A percentile compares a stretch with the other conserved stretches of the same genome.
These are phyloP conservation scores for Zaprionus kolodkinae DNA, from an alignment of 1,140 invertebrate genomes.

Conservation along the genomic window DNA sequence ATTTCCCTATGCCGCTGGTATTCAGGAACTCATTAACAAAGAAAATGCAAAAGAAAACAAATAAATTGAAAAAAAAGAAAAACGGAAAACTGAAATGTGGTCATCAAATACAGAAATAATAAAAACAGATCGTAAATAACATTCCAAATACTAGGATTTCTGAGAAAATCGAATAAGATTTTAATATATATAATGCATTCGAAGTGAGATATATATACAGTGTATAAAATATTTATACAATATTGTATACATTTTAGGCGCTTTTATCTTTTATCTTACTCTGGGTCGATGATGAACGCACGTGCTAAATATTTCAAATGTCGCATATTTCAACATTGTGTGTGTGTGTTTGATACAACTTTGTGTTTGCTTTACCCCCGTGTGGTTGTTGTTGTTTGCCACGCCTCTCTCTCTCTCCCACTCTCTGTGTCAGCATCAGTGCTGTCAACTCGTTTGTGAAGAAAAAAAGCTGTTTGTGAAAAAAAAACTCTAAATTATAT, in stretches of 20 bases:
- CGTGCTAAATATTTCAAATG: slow-evolving; percentile 55
- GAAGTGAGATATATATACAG: not conserved
- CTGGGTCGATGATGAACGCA: slow-evolving; percentile 25
- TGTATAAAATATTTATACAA: not conserved
- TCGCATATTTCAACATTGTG: slow-evolving; percentile 42
- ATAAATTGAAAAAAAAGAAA: not conserved
- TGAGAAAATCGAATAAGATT: not conserved
- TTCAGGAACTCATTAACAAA: not conserved
- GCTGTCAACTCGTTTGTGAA: no score
- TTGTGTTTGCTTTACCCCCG: slow-evolving; percentile 17
- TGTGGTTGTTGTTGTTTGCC: slow-evolving; percentile 19
- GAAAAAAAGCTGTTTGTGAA: no score
- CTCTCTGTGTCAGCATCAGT: no score
- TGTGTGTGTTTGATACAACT: slow-evolving; percentile 25
- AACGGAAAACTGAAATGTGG: not conserved
- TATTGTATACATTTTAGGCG: slow-evolving; percentile 20
- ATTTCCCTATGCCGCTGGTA: not conserved
- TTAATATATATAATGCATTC: slow-evolving; percentile 2
- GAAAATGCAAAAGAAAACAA: not conserved
- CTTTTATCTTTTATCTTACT: slow-evolving; percentile 26
- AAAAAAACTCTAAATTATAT: no score
- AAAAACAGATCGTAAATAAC: slow-evolving; percentile 8
- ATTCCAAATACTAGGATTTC: slow-evolving; percentile 8
- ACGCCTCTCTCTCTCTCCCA: slow-evolving; percentile 4
- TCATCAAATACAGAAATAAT: slow-evolving; percentile 10